phyloP scores from a whole-genome alignment of 2,888 invertebrate genomes.

The Troides aeacus region DNA sequence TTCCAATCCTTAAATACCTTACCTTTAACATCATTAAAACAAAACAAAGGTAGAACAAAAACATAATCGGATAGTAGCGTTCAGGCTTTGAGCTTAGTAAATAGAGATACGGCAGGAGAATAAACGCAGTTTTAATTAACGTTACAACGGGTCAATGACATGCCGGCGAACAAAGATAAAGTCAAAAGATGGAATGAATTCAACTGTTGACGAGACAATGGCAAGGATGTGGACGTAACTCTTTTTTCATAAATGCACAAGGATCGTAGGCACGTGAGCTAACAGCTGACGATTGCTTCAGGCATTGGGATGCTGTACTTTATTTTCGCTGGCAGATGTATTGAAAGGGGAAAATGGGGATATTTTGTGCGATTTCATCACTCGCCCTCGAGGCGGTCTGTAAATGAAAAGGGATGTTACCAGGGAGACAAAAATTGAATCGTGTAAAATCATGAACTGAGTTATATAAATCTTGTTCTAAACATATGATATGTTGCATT shows the following conservation, averaged over 20 bases:
- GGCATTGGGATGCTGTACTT: constrained; percentile 55
- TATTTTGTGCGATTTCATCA: constrained; percentile 68
- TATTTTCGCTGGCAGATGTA: constrained; percentile 72
- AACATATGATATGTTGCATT: too few relatives aligned
- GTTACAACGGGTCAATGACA: constrained; percentile 22
- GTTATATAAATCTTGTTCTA: too few relatives aligned
- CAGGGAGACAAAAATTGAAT: neutral
- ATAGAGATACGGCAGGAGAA: constrained; percentile 1
- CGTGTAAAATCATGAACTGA: neutral
- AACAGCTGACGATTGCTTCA: constrained; percentile 73
- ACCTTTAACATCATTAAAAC: neutral
- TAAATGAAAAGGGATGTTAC: constrained; percentile 35
- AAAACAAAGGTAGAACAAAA: constrained; percentile 2
- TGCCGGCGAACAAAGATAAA: constrained; percentile 34
- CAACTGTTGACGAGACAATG: constrained; percentile 60
- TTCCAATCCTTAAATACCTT: neutral
- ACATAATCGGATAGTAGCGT: constrained; percentile 4
- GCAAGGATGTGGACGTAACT: constrained; percentile 68
- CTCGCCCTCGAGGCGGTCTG: constrained; percentile 57
- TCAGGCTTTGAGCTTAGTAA: constrained; percentile 9
- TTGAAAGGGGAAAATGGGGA: constrained; percentile 68
- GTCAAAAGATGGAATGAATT: constrained; percentile 49
- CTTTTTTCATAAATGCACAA: constrained; percentile 73
- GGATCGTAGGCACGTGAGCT: constrained; percentile 50
- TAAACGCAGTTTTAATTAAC: constrained; percentile 18